Evolutionary conservation across 2,113 vertebrate genomes (phyloP).

Genomic region (Gallinago media): DNA sequence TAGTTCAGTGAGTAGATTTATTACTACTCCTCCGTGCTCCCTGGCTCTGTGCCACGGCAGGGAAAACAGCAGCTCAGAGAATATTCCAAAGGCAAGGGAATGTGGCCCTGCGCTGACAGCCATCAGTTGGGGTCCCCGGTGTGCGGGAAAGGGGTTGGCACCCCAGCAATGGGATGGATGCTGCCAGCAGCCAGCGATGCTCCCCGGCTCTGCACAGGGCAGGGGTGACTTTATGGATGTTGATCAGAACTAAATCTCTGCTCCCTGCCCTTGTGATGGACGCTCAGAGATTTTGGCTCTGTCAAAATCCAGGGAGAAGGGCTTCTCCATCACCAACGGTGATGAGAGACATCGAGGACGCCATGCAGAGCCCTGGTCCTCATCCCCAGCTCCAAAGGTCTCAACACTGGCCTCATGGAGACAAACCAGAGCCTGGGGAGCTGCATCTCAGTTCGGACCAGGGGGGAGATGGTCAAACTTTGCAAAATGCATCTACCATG

Average conservation of each 20-base stretch:
- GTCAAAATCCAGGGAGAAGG: background rate
- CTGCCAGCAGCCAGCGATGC: background rate
- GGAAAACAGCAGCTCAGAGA: background rate
- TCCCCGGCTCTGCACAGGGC: accelerated
- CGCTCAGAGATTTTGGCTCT: background rate
- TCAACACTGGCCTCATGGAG: accelerated
- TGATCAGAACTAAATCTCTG: background rate
- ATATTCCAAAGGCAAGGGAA: background rate
- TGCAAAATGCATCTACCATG: background rate
- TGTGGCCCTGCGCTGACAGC: background rate
- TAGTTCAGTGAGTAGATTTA: constrained; percentile 48
- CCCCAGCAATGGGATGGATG: accelerated
- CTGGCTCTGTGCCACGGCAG: background rate
- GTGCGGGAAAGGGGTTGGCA: background rate
- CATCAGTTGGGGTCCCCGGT: accelerated
- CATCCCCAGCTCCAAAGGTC: accelerated
- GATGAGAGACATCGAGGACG: accelerated
- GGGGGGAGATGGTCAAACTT: background rate
- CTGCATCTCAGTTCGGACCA: background rate
- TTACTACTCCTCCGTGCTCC: background rate
- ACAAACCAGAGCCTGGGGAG: background rate
- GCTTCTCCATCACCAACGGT: background rate
- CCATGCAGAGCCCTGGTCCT: background rate
- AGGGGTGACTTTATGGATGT: background rate
- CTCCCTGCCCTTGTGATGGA: background rate